Base-by-base conservation (phyloP, 1,140 invertebrate genomes). In the Aphaenogaster ashmeadi region DNA sequence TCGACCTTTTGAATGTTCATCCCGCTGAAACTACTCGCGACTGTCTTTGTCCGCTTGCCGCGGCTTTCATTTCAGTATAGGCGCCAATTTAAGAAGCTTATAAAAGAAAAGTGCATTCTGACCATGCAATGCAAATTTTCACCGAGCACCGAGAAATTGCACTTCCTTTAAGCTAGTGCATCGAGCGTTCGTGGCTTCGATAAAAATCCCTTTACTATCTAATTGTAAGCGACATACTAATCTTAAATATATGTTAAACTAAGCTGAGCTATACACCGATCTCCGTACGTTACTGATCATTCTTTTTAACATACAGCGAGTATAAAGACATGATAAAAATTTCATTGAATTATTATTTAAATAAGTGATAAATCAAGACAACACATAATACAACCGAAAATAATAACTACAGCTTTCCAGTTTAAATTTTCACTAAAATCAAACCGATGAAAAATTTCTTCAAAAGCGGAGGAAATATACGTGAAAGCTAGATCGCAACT, bases 71-170 rank as follows among this genome's bases (percentile, higher is more conserved):
- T 79, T 77, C 44, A 52, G 18, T 58, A 52, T 72, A 81, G 50
- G 44, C 33, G 44, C 47, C 83, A 90, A 90, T 89, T 90, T 90
- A 90, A 90, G 89, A 75, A 90, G 89, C 88, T 90, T 89, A 89
- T 89, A 81, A 87, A 87, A 78, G 88, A 54, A 67, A 87, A 90
- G 60, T 81, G 83, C 89, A 81, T 71, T 66, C 74, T 86, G 60
- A 33, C 11, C 33, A 47, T 77, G 77, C 67, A 81, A 90, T 90
- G 89, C 89, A 90, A 90, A 90, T 89, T 60, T 89, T 87, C 27
- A 27, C 41, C 47, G 83, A 56, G 15, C 67, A 47, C 41, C 78
- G 66, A 77, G 88, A 74, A 90, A 90, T 90, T 87, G 89, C 74
- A 75, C 62, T 74, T 56, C 18, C 71, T 90, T 83, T 64, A 81